Percentiles rank a stretch among this genome's conserved stretches.
These are phyloP conservation scores for Anoncus sp. DNA, from an alignment of 2,888 invertebrate genomes.

Conservation along the genomic window DNA sequence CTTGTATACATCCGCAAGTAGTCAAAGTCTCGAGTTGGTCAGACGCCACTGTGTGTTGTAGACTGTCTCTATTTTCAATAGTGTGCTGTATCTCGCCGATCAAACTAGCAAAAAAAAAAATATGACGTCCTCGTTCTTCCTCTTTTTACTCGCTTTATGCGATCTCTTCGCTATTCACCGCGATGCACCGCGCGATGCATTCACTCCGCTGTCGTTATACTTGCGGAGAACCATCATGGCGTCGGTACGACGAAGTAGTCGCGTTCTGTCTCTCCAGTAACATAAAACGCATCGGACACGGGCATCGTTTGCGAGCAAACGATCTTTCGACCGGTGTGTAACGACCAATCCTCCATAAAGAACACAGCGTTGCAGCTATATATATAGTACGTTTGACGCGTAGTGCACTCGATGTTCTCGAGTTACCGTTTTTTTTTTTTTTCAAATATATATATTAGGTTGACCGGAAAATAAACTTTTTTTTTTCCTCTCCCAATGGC, in stretches of 20 bases:
- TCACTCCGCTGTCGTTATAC: not conserved
- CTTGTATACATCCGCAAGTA: slow-evolving; percentile 40
- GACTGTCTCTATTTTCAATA: slow-evolving; percentile 25
- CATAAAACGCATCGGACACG: slow-evolving; percentile 51
- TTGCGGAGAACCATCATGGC: slow-evolving; percentile 33
- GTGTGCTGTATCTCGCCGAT: slow-evolving; percentile 25
- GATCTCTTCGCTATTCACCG: not conserved
- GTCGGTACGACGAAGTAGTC: slow-evolving; percentile 43
- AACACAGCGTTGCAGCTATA: slow-evolving; percentile 26
- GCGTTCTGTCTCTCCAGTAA: slow-evolving; percentile 32
- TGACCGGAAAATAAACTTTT: too few species aligned
- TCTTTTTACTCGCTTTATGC: not conserved
- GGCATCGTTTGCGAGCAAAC: slow-evolving; percentile 38
- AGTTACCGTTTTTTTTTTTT: slow-evolving; percentile 17
- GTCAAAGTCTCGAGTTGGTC: slow-evolving; percentile 57
- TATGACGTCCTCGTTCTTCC: slow-evolving; percentile 39
- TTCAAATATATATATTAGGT: too few species aligned
- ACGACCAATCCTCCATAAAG: slow-evolving; percentile 53
- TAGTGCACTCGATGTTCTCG: slow-evolving; percentile 29
- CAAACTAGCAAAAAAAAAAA: slow-evolving; percentile 49
- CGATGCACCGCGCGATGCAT: not conserved
- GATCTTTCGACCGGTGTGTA: slow-evolving; percentile 41
- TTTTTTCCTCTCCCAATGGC: too few species aligned
- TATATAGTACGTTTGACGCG: not conserved
- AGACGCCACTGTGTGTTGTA: slow-evolving; percentile 26